Evolutionary conservation across 2,797 vertebrate genomes (phyloP).

Genomic region (Neomorphus geoffroyi): DNA sequence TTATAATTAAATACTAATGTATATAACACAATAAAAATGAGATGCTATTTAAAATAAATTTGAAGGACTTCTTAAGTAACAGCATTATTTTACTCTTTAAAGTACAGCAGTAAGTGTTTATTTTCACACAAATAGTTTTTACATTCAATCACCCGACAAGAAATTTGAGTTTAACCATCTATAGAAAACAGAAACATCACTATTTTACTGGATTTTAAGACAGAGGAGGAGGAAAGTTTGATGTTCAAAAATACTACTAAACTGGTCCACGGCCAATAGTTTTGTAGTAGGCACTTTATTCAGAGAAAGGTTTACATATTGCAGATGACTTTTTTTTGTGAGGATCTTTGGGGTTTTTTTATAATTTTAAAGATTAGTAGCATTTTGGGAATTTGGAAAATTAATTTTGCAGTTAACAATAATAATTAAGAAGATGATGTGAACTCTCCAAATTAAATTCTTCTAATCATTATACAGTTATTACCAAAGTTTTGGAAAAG

Average conservation of each 20-base stretch:
- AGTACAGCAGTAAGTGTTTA: not conserved
- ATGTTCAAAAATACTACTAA: not conserved
- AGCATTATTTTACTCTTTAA: not conserved
- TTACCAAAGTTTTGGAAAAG: too few species aligned
- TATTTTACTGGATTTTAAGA: not conserved
- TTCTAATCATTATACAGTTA: not conserved
- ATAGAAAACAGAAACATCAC: not conserved
- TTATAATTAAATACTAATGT: not conserved
- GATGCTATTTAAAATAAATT: not conserved
- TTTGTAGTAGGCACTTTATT: not conserved
- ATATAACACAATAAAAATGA: not conserved
- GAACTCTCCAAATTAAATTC: not conserved
- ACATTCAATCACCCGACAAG: not conserved
- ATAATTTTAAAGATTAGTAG: not conserved
- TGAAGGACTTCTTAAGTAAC: not conserved
- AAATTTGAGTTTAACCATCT: not conserved
- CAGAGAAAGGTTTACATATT: not conserved
- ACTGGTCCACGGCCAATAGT: not conserved
- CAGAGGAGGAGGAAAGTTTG: not conserved
- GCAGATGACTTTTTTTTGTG: not conserved
- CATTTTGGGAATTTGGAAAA: not conserved
- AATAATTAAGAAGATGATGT: not conserved
- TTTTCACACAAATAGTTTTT: too few species aligned
- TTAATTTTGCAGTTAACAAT: not conserved
- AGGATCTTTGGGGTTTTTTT: rapidly evolving